phyloP scores from a whole-genome alignment of 2,113 vertebrate species.

The Gambusia affinis region DNA sequence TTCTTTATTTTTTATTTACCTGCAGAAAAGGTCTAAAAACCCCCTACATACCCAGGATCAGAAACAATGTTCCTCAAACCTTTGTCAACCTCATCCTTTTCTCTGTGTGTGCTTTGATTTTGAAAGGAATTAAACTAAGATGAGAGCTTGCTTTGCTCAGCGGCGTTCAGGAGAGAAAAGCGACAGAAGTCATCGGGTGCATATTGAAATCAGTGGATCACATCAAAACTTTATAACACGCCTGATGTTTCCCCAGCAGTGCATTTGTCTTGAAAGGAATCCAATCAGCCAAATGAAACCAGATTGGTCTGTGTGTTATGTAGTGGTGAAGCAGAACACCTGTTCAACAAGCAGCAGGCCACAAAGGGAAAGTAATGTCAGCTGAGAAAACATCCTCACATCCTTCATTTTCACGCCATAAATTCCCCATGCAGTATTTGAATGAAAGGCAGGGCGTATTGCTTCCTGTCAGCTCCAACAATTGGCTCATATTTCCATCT shows the following conservation, averaged over 20 bases:
- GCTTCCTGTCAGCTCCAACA: constrained; percentile 15
- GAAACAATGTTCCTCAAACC: constrained; percentile 47
- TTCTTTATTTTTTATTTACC: constrained; percentile 41
- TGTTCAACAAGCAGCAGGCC: constrained; percentile 29
- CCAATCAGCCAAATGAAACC: constrained; percentile 40
- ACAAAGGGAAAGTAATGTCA: constrained; percentile 29
- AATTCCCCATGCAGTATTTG: constrained; percentile 37
- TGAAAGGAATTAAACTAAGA: constrained; percentile 70
- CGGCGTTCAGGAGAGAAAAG: background rate
- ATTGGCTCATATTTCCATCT: constrained; percentile 29
- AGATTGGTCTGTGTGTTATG: background rate
- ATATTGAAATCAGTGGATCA: constrained; percentile 43
- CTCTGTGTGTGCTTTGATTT: constrained; percentile 59
- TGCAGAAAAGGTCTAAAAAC: constrained; percentile 64
- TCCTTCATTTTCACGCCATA: constrained; percentile 27
- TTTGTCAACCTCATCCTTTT: constrained; percentile 10
- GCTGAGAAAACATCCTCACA: constrained; percentile 42
- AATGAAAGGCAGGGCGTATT: constrained; percentile 22
- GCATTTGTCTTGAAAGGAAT: constrained; percentile 27
- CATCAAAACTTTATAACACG: constrained; percentile 49
- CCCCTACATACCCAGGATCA: constrained; percentile 71
- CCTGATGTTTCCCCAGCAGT: constrained; percentile 25
- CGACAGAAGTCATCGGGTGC: constrained; percentile 27
- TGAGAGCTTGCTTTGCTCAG: constrained; percentile 24
- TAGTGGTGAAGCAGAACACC: background rate